phyloP scores from a whole-genome alignment of 37 sponge, comb jelly and placozoan genomes.

The Spongilla lacustris region DNA sequence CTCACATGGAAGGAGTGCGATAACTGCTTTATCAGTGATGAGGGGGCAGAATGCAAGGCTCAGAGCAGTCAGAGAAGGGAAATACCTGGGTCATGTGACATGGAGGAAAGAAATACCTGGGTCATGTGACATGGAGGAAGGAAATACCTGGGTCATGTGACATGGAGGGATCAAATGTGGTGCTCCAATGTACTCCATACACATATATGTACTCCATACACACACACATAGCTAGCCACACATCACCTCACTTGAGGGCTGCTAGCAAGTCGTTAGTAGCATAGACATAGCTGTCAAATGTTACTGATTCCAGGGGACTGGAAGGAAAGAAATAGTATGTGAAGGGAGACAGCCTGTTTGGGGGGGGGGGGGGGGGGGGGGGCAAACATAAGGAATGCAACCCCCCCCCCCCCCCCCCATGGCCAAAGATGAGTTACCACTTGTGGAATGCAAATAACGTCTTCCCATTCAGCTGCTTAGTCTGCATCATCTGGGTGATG shows the following conservation, averaged over 20 bases:
- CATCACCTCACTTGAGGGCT: constrained; percentile 25
- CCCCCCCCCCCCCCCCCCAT: too few relatives aligned
- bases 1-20: constrained; percentile 59
- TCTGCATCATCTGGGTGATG: constrained; percentile 27
- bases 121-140: not conserved
- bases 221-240: not conserved
- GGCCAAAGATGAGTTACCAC: constrained; percentile 47
- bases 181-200: not conserved
- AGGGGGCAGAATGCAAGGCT: constrained; percentile 50
- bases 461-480: constrained; percentile 49
- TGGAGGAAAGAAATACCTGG: constrained; percentile 19
- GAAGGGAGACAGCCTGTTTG: too few relatives aligned
- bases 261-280: constrained; percentile 58
- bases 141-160: constrained; percentile 14
- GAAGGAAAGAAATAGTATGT: too few relatives aligned
- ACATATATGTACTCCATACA: too few relatives aligned
- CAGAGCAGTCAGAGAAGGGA: constrained; percentile 29
- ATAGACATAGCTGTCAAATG: constrained; percentile 51
- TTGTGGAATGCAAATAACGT: constrained; percentile 51
- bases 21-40: constrained; percentile 59
- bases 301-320: constrained; percentile 26
- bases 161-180: not conserved
- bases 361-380: not conserved
- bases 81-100: constrained; percentile 17
- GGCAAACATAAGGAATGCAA: not conserved